These are phyloP conservation scores for Campoplex nolae DNA, from an alignment of 2,888 invertebrate species.

Conservation along the genomic window DNA sequence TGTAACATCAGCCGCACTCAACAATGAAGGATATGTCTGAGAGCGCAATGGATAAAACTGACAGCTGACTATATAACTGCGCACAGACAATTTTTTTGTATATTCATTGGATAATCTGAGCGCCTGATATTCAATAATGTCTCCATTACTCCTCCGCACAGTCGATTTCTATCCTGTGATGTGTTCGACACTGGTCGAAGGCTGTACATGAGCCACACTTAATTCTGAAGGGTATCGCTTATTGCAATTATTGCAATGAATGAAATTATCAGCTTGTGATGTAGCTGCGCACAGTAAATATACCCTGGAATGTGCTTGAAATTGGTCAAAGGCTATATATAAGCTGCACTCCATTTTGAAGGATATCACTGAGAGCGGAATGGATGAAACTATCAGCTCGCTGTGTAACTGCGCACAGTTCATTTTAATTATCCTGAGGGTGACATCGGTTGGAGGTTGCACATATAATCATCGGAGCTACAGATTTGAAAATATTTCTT, in stretches of 20 bases:
- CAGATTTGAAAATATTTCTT: too few species aligned
- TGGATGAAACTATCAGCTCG: background rate
- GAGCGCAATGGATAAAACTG: too few species aligned
- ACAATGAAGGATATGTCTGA: background rate
- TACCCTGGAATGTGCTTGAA: background rate
- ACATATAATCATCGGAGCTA: too few species aligned
- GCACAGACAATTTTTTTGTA: too few species aligned
- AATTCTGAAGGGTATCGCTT: background rate
- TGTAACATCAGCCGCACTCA: background rate
- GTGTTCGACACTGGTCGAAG: conserved; percentile 6
- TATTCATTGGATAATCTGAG: too few species aligned
- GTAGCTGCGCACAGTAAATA: background rate
- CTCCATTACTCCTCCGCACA: background rate
- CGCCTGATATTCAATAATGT: too few species aligned
- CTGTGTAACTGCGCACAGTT: too few species aligned
- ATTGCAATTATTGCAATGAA: background rate
- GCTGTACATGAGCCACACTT: conserved; percentile 1
- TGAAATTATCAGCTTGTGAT: background rate
- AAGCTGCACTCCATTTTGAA: background rate
- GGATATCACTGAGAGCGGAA: background rate
- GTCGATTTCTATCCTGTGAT: background rate
- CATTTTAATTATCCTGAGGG: too few species aligned
- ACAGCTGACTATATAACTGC: too few species aligned
- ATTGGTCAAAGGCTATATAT: background rate
- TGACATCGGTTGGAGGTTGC: too few species aligned